A percentile compares a stretch with the other conserved stretches of the same genome.
phyloP scores from a whole-genome alignment of 2,113 vertebrate genomes.

The Podilymbus podiceps region DNA sequence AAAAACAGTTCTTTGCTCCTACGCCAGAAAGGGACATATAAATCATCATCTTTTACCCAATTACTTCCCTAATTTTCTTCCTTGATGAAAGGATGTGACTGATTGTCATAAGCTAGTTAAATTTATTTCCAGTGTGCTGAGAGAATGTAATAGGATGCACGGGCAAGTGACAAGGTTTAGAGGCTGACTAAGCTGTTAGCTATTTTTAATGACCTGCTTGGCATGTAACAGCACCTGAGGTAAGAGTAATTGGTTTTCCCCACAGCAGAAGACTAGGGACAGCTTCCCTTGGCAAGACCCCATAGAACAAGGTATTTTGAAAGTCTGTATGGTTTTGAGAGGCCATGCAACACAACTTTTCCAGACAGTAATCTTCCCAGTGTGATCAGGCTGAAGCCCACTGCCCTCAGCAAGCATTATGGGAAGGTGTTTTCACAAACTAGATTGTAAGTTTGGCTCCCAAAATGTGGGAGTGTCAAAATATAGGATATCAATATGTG shows the following conservation, averaged over 20 bases:
- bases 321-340: background rate
- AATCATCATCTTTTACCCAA: background rate
- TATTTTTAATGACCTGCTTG: slow-evolving; percentile 3
- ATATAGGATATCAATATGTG: background rate
- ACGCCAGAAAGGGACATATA: background rate
- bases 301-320: background rate
- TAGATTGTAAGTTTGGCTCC: background rate
- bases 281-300: background rate
- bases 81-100: background rate
- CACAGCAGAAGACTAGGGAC: background rate
- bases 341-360: background rate
- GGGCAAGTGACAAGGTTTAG: background rate
- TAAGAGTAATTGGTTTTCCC: background rate
- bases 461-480: background rate
- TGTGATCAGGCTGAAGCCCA: background rate
- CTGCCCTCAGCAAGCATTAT: background rate
- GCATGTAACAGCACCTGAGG: background rate
- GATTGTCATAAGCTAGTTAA: background rate
- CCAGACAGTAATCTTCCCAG: background rate
- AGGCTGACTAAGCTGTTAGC: background rate
- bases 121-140: background rate
- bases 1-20: background rate
- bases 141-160: background rate
- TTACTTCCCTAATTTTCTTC: background rate
- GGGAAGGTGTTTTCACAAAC: background rate